phyloP scores from a whole-genome alignment of 2,888 invertebrate genomes.

The Drosophila recens region DNA sequence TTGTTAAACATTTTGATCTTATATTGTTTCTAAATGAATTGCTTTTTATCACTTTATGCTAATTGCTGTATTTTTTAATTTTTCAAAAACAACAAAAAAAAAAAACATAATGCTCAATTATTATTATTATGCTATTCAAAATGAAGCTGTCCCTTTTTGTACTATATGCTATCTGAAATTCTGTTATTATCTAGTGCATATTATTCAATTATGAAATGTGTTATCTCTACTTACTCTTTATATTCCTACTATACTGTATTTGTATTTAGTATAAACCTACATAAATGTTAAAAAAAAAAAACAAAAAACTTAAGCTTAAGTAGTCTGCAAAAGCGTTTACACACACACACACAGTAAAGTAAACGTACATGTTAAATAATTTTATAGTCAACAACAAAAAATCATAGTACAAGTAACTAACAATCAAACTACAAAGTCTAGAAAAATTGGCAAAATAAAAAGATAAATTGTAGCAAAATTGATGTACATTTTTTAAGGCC shows the following conservation, averaged over 20 bases:
- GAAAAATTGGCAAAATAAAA: conserved; percentile 44
- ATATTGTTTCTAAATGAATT: conserved; percentile 17
- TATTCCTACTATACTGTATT: conserved; percentile 48
- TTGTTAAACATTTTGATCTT: conserved; percentile 45
- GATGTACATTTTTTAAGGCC: conserved; percentile 37
- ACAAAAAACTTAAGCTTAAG: conserved; percentile 55
- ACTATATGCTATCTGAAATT: conserved; percentile 42
- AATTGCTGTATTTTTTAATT: conserved; percentile 28
- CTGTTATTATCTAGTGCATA: conserved; percentile 52
- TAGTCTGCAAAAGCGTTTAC: conserved; percentile 60
- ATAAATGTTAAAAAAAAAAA: conserved; percentile 22
- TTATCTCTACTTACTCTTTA: conserved; percentile 47
- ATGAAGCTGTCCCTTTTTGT: conserved; percentile 40
- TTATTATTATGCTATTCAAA: conserved; percentile 28
- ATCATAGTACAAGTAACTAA: conserved; percentile 70
- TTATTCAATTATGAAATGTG: conserved; percentile 58
- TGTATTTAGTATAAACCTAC: conserved; percentile 35
- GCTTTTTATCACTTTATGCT: conserved; percentile 20
- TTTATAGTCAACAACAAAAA: conserved; percentile 59
- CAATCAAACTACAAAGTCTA: conserved; percentile 33
- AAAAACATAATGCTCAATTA: conserved; percentile 51
- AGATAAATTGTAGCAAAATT: conserved; percentile 41
- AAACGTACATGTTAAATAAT: conserved; percentile 72
- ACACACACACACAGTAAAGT: conserved; percentile 25
- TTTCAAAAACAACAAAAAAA: conserved; percentile 11